Conservation (phyloP, 2,888 invertebrate species). For the Adelphocoris suturalis region DNA sequence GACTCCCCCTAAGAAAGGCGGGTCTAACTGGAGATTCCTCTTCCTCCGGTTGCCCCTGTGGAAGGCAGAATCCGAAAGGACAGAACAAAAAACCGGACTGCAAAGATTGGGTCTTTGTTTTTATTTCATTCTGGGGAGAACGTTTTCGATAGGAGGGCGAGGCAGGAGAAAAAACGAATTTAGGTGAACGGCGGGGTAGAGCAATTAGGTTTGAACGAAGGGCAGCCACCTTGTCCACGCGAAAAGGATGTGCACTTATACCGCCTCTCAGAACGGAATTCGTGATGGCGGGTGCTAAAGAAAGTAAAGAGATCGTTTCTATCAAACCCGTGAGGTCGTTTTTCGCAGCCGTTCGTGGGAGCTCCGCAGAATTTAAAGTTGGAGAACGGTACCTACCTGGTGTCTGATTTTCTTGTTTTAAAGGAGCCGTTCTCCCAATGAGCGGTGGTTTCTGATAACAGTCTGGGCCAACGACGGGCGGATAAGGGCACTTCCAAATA, state of each 20-base stretch:
- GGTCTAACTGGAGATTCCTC: neutral
- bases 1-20: conserved; percentile 40
- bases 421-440: neutral
- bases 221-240: conserved; percentile 62
- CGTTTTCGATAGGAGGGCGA: conserved; percentile 25
- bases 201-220: conserved; percentile 59
- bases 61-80: neutral
- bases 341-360: neutral
- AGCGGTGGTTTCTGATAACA: too few species aligned
- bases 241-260: conserved; percentile 49
- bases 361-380: neutral
- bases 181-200: conserved; percentile 45
- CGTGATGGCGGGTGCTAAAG: conserved; percentile 45
- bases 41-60: neutral
- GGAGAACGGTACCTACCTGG: neutral
- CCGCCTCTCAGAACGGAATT: conserved; percentile 42
- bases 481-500: too few species aligned
- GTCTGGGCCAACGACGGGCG: too few species aligned
- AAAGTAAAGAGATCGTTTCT: conserved; percentile 20
- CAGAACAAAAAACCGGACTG: conserved; percentile 5
- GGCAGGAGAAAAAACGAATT: conserved; percentile 14
- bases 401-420: conserved; percentile 19
- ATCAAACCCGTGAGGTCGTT: neutral
- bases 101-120: conserved; percentile 39
- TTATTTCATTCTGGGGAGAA: conserved; percentile 33